Base-by-base conservation (phyloP, 2,888 invertebrate genomes). In the Parthenolecanium corni region DNA sequence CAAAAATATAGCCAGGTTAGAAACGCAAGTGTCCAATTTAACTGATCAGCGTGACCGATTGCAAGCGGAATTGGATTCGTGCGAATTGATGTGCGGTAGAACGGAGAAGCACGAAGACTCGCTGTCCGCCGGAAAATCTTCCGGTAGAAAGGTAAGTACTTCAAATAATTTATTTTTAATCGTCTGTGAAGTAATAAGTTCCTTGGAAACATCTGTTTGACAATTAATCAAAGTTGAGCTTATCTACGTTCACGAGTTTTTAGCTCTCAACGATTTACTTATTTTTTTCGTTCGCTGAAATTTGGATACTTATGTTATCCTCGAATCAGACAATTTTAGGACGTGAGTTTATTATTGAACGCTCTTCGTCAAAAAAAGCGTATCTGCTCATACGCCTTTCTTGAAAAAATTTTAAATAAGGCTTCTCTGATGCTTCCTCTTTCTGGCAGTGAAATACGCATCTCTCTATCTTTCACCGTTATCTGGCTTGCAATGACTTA, bases 21-120 rank as follows among this genome's bases (percentile, higher is more conserved):
- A 87, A 74, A 75, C 78, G 2, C 83, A 87, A 69, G 74, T 83
- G 64, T 78, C 79, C 18, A 80, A 81, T 67, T 73, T 80, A 62
- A 76, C 75, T 64, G 79, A 80, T 46, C 80, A 79, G 66, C 76
- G 80, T 54, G 75, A 77, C 47, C 76, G 79, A 57, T 75, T 80
- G 11, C 83, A 84, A 68, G 78, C 78, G n/a, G 83, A 84, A 69
- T 70, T 83, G 40, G 73, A 74, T 51, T 78, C 80, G 14, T 75
- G 80, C 53, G 77, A 80, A 67, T 81, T 82, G 66, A 72, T 83
- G 24, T 82, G 82, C 68, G 24, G 18, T 24, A 40, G 49, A 52
- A 52, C 36, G 23, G 61, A 61, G 20, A 49, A 21, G 12, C 52
- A 62, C 16, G 36, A 52, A 14, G 62, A 62, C 14, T 18, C 31